phyloP scores from a whole-genome alignment of 2,113 vertebrate species.

The Microtus montanus region DNA sequence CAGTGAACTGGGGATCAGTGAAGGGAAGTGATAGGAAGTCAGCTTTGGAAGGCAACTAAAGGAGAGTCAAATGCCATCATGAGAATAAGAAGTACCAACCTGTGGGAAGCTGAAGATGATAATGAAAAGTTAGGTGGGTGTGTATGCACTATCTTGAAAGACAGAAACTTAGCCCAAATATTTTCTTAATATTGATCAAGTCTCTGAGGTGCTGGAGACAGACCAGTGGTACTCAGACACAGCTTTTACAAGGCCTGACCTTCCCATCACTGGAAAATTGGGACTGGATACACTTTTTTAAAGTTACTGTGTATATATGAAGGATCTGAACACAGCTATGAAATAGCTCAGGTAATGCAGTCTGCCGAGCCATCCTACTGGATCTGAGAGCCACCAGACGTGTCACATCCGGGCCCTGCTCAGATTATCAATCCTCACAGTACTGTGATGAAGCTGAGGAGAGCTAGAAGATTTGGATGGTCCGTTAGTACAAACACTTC shows the following conservation, averaged over 20 bases:
- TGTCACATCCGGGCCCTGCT: too few species aligned
- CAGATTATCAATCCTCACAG: background rate
- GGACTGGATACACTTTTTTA: background rate
- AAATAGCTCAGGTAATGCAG: background rate
- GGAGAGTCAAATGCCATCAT: too few species aligned
- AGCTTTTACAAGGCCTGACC: background rate
- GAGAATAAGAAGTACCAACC: background rate
- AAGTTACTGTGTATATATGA: background rate
- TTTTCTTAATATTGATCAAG: background rate
- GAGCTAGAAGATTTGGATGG: background rate
- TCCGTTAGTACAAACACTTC: background rate
- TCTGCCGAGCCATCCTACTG: background rate
- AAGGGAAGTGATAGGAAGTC: too few species aligned
- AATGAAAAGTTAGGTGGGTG: background rate
- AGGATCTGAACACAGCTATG: background rate
- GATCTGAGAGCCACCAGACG: background rate
- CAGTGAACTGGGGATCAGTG: too few species aligned
- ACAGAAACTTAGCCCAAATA: background rate
- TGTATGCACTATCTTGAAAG: background rate
- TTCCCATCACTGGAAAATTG: background rate
- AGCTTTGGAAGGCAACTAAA: background rate
- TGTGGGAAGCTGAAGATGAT: background rate
- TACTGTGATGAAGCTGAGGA: background rate
- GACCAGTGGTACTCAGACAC: too few species aligned
- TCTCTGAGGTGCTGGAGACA: background rate